Conservation (phyloP, 2,797 vertebrate genomes). For the Triplophysa yarkandensis region DNA sequence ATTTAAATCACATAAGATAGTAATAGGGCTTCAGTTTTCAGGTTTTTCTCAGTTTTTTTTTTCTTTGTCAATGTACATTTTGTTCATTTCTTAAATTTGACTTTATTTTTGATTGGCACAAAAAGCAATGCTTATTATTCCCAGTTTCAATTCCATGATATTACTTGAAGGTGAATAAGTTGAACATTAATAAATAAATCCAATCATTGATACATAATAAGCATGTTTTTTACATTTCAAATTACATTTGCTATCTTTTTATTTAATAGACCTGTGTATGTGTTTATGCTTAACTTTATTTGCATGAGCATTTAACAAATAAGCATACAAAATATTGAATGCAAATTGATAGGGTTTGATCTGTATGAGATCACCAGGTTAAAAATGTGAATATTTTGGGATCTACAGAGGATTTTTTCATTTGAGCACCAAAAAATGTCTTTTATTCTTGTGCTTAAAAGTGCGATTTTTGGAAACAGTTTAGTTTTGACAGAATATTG, state of each 20-base stretch:
- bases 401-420: not conserved
- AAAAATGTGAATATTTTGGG: not conserved
- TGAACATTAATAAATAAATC: too few species aligned
- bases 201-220: not conserved
- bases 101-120: too few species aligned
- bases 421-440: not conserved
- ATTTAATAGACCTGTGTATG: not conserved
- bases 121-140: too few species aligned
- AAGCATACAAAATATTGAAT: slow-evolving; percentile 73
- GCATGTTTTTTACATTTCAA: not conserved
- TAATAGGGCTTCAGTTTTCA: too few species aligned
- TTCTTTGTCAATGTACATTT: too few species aligned
- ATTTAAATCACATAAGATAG: too few species aligned
- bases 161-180: too few species aligned
- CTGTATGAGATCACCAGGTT: slow-evolving; percentile 69
- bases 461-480: not conserved
- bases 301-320: slow-evolving; percentile 54
- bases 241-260: not conserved
- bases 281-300: not conserved
- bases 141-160: too few species aligned
- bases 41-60: too few species aligned
- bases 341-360: slow-evolving; percentile 89
- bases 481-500: not conserved
- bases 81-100: too few species aligned
- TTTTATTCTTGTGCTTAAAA: not conserved